Base-by-base conservation (phyloP, 2,113 vertebrate species). In the Columba livia region DNA sequence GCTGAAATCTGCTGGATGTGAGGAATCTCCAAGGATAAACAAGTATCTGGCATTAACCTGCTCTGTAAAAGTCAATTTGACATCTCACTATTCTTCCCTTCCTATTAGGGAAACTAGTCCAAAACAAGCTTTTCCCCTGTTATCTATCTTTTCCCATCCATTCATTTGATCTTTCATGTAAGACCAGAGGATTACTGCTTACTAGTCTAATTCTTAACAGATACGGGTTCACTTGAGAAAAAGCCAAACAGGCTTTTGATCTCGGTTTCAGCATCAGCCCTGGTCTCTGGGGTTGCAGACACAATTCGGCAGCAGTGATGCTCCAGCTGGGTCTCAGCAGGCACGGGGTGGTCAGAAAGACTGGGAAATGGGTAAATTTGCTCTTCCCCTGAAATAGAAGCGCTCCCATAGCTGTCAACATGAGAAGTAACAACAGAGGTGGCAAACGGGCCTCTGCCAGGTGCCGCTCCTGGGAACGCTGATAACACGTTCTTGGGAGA, bases 21-120 rank as follows among this genome's bases (percentile, higher is more conserved):
- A 94, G 85, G 88, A 78, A 94, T 96, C 95, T 96, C 95, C 8
- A 62, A 87, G 94, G 96, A 94, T 94, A 96, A 96, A 94, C 50
- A 96, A 96, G 70, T 82, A 72, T 62, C 66, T 75, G 90, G 83
- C 54, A 87, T 92, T 93, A 96, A 94, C 93, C 88, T 92, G 80
- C 77, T 89, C 88, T 91, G 85, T 82, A 85, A 78, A 95, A 97
- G 93, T 93, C 92, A 93, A 66, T 91, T 85, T 88, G 92, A 94
- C 58, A 32, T 93, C 75, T 96, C 77, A 60, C 85, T 87, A 9
- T 92, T 85, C 78, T 93, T 79, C 69, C 58, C 56, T 64, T 94
- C 93, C 42, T 89, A n/a, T 53, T 82, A 91, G 66, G 60, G 53
- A 88, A 94, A 73, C 85, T 26, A 80, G 78, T 48, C 87, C 84